phyloP scores from a whole-genome alignment of 2,797 vertebrate species.

The Macroramphosus scolopax region DNA sequence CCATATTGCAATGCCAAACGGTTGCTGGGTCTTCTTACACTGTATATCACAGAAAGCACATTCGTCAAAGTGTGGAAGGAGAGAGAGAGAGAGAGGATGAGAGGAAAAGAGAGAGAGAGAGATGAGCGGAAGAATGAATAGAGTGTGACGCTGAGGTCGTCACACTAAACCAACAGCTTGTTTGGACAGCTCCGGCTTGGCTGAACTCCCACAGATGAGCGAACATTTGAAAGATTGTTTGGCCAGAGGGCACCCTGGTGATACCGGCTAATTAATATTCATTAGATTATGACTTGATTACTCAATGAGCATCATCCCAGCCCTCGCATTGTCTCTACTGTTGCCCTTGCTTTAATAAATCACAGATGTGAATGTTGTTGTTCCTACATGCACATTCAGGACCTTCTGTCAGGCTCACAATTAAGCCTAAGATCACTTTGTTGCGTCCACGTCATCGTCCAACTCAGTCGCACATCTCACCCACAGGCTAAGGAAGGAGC shows the following conservation, averaged over 20 bases:
- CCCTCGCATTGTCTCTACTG: neutral
- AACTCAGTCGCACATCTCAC: constrained; percentile 53
- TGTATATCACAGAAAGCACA: constrained; percentile 16
- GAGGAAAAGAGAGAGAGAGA: constrained; percentile 3
- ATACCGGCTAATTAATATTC: constrained; percentile 31
- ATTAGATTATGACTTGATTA: constrained; percentile 21
- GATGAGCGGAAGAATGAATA: constrained; percentile 5
- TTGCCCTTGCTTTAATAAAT: constrained; percentile 16
- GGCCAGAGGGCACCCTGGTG: constrained; percentile 11
- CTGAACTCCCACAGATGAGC: constrained; percentile 33
- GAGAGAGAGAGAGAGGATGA: no score
- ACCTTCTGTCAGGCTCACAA: constrained; percentile 9
- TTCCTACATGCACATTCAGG: constrained; percentile 4
- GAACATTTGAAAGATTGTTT: constrained; percentile 18
- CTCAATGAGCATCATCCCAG: constrained; percentile 1
- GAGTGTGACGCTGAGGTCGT: constrained; percentile 25
- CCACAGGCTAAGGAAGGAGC: constrained; percentile 45
- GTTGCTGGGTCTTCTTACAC: constrained; percentile 30
- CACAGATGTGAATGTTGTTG: constrained; percentile 3
- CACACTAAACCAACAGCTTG: constrained; percentile 25
- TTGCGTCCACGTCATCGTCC: constrained; percentile 45
- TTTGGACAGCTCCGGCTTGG: constrained; percentile 19
- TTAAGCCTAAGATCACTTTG: constrained; percentile 32
- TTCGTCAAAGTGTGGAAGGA: constrained; percentile 6
- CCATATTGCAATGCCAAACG: constrained; percentile 40